Base-by-base conservation (phyloP, 2,113 vertebrate species). In the Pampusana beccarii region DNA sequence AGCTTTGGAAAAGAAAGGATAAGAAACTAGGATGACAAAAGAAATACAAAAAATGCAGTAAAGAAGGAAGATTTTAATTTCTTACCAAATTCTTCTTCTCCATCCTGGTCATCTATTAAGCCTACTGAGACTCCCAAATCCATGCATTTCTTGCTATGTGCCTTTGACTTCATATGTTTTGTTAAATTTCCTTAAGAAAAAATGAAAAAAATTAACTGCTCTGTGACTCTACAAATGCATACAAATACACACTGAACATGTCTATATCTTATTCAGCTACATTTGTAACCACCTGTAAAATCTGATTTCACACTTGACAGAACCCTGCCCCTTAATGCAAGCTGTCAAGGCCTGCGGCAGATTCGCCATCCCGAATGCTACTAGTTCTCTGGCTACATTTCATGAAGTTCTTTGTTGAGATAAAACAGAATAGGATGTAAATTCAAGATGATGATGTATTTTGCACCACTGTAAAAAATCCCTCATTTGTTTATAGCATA, bases 121-220 rank as follows among this genome's bases (percentile, higher is more conserved):
- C 98, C 98, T 89, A 98, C 98, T 1, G 99, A 98, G 92, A 99
- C 98, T 67, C 99, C 99, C 98, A 99, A 98, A 98, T 99, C 99
- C 98, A 99, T 97, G 97, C 99, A 99, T 84, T 99, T 99, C 98
- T 99, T 99, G 97, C 99, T 99, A 97, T 99, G 99, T 93, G 99
- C 99, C 98, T 99, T 99, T 97, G 99, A 99, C 95, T 99, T 99
- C 99, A 99, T 99, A 97, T 99, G 99, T 96, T 99, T 99, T 95
- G 99, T 99, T 97, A 99, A 98, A 96, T 99, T 99, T 96, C 99
- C 99, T 99, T 89, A 93, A 96, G 86, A 74, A 84, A 95, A 50
- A 80, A 50, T 7, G 11, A 58, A 33, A 75, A 26, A 72, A 61
- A 33, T 69, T 19, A 84, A 54, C 13, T 77, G 42, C 38, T 87